A percentile compares a stretch with the other conserved stretches of the same genome.
These are phyloP conservation scores for Prionchulus punctatus DNA, from an alignment of 2,888 invertebrate genomes.

Conservation along the genomic window DNA sequence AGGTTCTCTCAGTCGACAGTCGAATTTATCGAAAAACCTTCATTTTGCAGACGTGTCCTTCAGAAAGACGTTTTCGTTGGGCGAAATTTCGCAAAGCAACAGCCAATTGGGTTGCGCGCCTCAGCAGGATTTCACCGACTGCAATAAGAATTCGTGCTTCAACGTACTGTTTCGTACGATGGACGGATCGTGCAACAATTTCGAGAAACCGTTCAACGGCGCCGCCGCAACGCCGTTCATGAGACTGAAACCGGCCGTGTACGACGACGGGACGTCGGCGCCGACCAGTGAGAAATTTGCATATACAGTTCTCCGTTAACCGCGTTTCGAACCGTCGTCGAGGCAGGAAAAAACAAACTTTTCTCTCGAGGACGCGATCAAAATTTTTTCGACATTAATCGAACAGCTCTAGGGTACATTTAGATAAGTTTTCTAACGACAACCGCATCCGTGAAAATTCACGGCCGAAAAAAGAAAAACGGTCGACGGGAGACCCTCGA, in stretches of 20 bases:
- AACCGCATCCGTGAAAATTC: no score
- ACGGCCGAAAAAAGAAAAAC: no score
- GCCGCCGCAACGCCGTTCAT: conserved; percentile 26
- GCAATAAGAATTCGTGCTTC: conserved; percentile 26
- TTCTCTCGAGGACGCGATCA: no score
- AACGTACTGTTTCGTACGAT: conserved; percentile 22
- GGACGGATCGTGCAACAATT: conserved; percentile 31
- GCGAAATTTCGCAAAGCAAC: conserved; percentile 25
- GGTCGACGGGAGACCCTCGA: no score
- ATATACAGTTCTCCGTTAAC: no score
- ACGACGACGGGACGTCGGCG: conserved; percentile 28
- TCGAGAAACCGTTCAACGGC: conserved; percentile 22
- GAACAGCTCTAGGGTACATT: no score
- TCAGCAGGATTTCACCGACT: conserved; percentile 19
- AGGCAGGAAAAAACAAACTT: no score
- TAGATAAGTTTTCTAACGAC: no score
- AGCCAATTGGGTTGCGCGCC: conserved; percentile 27
- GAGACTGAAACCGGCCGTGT: conserved; percentile 24
- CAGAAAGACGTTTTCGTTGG: conserved; percentile 22
- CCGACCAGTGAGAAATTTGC: conserved; percentile 20
- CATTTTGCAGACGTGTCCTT: conserved; percentile 16
- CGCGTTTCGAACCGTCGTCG: no score
- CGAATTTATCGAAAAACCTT: no score
- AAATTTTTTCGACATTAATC: no score
- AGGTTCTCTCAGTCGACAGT: no score